These are phyloP conservation scores for Tor tambroides DNA, from an alignment of 2,113 vertebrate genomes.

Conservation along the genomic window DNA sequence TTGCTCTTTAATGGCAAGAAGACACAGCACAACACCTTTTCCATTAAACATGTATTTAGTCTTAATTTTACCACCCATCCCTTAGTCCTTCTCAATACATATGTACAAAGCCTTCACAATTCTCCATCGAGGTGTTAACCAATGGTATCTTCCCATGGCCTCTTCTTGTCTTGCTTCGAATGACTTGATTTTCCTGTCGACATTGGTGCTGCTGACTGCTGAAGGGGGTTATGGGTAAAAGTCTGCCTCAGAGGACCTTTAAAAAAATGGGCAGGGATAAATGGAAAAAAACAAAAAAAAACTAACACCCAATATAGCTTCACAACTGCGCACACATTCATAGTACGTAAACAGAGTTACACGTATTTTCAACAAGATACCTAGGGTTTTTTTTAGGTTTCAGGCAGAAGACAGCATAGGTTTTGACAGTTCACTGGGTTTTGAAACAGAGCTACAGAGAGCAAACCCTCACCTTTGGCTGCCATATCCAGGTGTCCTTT, in stretches of 20 bases:
- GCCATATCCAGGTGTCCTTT: slow-evolving; percentile 82
- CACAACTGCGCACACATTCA: neutral
- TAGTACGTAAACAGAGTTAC: neutral
- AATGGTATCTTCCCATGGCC: slow-evolving; percentile 83
- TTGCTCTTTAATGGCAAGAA: slow-evolving; percentile 64
- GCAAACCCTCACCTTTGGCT: slow-evolving; percentile 75
- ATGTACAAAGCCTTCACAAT: slow-evolving; percentile 58
- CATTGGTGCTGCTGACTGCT: slow-evolving; percentile 65
- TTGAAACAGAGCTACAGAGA: neutral
- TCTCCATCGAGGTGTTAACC: slow-evolving; percentile 64
- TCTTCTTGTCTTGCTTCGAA: slow-evolving; percentile 66
- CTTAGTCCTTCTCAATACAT: slow-evolving; percentile 61
- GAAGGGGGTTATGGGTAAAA: slow-evolving; percentile 84
- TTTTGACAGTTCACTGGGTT: neutral
- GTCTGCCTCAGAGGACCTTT: slow-evolving; percentile 87
- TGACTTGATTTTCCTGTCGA: slow-evolving; percentile 56
- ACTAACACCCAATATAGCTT: neutral
- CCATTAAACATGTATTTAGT: neutral
- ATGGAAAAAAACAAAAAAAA: neutral
- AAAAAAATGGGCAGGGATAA: slow-evolving; percentile 30
- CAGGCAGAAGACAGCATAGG: neutral
- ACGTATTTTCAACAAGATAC: neutral
- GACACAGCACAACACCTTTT: slow-evolving; percentile 17
- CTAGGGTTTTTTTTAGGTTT: too few relatives aligned
- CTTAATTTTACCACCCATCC: neutral